Percentiles rank a stretch among this genome's conserved stretches.
These are phyloP conservation scores for Pristionchus japonicus DNA, from an alignment of 2,888 invertebrate genomes.

Conservation along the genomic window DNA sequence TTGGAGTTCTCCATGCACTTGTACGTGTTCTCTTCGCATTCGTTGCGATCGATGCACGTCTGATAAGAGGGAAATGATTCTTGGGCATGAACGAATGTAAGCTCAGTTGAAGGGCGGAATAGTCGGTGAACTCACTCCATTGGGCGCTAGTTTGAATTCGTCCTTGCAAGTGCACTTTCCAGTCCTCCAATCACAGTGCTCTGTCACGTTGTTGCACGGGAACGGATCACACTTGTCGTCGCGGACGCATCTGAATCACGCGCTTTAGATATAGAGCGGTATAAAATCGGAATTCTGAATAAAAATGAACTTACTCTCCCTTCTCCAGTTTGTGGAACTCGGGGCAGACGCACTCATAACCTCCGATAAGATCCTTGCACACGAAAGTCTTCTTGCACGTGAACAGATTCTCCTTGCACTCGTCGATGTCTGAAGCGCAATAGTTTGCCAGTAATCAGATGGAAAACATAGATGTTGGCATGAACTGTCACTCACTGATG, in stretches of 20 bases:
- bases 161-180: conserved; percentile 43
- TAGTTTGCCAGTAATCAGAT: background rate
- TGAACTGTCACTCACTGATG: background rate
- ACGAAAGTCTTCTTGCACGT: conserved; percentile 85
- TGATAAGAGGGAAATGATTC: background rate
- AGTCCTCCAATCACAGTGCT: conserved; percentile 34
- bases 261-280: background rate
- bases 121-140: background rate
- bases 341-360: conserved; percentile 94
- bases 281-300: background rate
- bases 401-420: conserved; percentile 81
- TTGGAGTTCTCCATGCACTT: conserved; percentile 32
- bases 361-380: conserved; percentile 94
- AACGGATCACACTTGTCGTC: conserved; percentile 34
- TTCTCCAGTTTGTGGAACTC: conserved; percentile 84
- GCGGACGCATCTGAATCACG: background rate
- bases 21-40: conserved; percentile 41
- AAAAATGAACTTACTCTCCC: background rate
- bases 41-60: conserved; percentile 40
- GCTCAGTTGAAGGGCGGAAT: too few species aligned
- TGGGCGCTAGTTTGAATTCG: background rate
- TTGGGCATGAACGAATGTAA: background rate
- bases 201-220: conserved; percentile 39
- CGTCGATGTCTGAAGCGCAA: conserved; percentile 84
- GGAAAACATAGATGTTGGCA: background rate